phyloP scores from a whole-genome alignment of 2,797 vertebrate genomes.

The Lepilemur ruficaudatus region DNA sequence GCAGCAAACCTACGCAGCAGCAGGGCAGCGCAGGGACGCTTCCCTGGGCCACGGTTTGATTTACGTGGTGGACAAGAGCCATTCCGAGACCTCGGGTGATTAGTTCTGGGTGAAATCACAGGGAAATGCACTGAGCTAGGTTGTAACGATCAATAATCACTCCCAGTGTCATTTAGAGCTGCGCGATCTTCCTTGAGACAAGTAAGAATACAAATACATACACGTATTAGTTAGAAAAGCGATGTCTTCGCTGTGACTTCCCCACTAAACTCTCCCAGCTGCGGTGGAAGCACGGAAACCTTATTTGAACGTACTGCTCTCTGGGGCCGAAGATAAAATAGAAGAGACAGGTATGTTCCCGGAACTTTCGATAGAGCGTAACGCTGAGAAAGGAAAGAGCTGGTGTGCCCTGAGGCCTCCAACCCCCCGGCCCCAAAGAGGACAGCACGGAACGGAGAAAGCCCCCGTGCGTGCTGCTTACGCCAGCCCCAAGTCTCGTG shows the following conservation, averaged over 20 bases:
- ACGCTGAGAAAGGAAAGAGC: rapidly evolving
- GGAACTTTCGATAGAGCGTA: background rate
- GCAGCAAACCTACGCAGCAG: rapidly evolving
- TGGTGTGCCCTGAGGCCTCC: background rate
- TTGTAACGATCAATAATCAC: background rate
- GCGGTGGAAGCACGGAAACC: background rate
- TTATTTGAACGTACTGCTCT: background rate
- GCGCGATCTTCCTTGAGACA: background rate
- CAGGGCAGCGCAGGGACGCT: rapidly evolving
- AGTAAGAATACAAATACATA: background rate
- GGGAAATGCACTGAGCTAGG: background rate
- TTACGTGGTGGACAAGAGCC: rapidly evolving
- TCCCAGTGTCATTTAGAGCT: background rate
- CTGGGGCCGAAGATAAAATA: background rate
- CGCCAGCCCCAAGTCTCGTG: background rate
- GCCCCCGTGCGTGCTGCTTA: background rate
- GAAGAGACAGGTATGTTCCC: background rate
- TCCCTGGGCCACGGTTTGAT: background rate
- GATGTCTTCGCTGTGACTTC: background rate
- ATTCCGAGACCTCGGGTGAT: background rate
- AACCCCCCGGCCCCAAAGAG: background rate
- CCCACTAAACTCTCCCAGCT: background rate
- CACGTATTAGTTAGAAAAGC: background rate
- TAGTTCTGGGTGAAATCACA: background rate
- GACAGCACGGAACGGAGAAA: background rate